A percentile compares a stretch with the other conserved stretches of the same genome.
Conservation (phyloP, 2,888 invertebrate species). For the Eilema caniola region DNA sequence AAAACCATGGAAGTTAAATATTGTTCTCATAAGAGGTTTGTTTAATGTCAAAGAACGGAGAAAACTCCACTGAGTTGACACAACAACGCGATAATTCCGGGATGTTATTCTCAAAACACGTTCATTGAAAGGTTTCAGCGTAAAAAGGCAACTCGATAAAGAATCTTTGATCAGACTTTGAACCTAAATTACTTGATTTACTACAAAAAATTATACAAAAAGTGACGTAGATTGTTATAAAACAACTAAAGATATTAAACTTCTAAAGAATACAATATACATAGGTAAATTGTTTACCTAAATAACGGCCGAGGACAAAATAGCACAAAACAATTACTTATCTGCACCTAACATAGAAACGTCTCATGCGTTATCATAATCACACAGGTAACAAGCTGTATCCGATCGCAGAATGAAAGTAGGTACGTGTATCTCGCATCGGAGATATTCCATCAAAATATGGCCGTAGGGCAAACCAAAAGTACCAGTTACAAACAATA, state of each 20-base stretch:
- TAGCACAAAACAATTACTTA: neutral
- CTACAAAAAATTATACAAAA: no score
- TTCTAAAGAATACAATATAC: no score
- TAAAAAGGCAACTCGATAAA: neutral
- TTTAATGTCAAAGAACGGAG: neutral
- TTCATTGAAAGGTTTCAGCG: neutral
- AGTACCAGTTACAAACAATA: neutral
- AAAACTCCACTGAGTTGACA: neutral
- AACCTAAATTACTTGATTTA: neutral
- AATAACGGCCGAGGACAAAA: neutral
- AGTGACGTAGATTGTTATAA: no score
- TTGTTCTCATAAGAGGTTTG: neutral
- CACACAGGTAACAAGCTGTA: neutral
- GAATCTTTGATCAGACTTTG: neutral
- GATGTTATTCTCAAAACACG: conserved; percentile 1
- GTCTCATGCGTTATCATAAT: neutral
- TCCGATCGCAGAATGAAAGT: neutral
- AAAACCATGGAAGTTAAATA: neutral
- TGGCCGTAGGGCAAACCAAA: neutral
- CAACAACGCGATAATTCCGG: neutral
- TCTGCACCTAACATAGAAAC: neutral
- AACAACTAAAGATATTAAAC: no score
- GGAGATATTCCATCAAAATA: neutral
- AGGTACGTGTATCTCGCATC: neutral
- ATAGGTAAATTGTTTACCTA: no score